Conservation (phyloP, 1,140 invertebrate genomes). For the Artemia franciscana region DNA sequence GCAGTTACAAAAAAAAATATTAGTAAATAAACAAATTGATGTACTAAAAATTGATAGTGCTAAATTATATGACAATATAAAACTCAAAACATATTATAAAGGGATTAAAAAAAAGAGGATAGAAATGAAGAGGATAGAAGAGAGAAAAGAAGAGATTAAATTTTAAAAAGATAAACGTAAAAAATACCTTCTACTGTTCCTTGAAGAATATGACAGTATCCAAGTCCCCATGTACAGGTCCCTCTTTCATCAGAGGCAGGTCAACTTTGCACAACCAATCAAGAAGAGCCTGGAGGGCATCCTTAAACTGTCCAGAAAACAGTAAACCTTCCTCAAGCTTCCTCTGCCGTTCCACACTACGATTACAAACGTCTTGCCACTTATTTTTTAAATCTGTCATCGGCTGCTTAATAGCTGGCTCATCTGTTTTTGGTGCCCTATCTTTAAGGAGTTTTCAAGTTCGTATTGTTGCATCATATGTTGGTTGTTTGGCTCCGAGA, state of each 20-base stretch:
- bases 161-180: too few relatives aligned
- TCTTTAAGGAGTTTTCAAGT: slow-evolving; percentile 72
- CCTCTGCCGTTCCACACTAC: slow-evolving; percentile 79
- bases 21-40: too few relatives aligned
- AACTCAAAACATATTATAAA: too few relatives aligned
- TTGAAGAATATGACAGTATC: slow-evolving; percentile 82
- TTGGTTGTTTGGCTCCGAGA: slow-evolving; percentile 62
- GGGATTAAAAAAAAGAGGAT: too few relatives aligned
- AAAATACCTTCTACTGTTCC: slow-evolving; percentile 73
- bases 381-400: slow-evolving; percentile 70
- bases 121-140: too few relatives aligned
- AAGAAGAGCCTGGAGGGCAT: slow-evolving; percentile 73
- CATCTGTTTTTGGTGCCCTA: slow-evolving; percentile 73
- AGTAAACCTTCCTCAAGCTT: slow-evolving; percentile 80
- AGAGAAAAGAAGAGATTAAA: too few relatives aligned
- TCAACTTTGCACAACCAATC: slow-evolving; percentile 78
- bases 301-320: slow-evolving; percentile 87
- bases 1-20: too few relatives aligned
- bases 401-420: slow-evolving; percentile 55
- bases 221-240: slow-evolving; percentile 75
- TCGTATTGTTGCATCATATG: slow-evolving; percentile 72
- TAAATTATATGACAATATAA: too few relatives aligned
- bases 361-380: slow-evolving; percentile 81
- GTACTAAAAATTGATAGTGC: too few relatives aligned
- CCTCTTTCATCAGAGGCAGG: slow-evolving; percentile 44